These are phyloP conservation scores for Didymodactylos carnosus DNA, from an alignment of 2,888 invertebrate species.

Conservation along the genomic window DNA sequence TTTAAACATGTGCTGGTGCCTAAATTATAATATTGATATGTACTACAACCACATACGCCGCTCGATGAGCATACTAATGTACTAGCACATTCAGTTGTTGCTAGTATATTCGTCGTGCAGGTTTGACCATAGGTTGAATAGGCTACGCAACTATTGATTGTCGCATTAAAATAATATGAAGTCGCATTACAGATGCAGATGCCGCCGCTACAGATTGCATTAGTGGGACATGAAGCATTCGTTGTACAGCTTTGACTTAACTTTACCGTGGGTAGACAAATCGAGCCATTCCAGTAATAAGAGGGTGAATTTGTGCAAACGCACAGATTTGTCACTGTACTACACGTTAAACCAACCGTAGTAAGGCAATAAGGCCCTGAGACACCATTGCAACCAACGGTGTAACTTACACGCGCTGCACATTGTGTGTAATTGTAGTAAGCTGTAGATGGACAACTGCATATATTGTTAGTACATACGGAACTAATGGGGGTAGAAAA, in stretches of 20 bases:
- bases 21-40: not conserved
- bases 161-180: not conserved
- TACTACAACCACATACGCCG: not conserved
- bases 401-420: not conserved
- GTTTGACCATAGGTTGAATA: not conserved
- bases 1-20: not conserved
- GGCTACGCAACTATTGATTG: not conserved
- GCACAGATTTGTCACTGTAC: not conserved
- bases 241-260: not conserved
- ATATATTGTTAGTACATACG: not conserved
- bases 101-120: not conserved
- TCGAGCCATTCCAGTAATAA: not conserved
- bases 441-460: not conserved
- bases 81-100: not conserved
- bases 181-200: not conserved
- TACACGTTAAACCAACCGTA: not conserved
- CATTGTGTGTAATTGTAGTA: not conserved
- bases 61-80: not conserved
- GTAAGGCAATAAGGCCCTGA: not conserved
- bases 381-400: not conserved
- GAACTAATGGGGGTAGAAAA: not conserved
- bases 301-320: not conserved
- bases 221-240: not conserved
- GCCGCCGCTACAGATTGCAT: not conserved
- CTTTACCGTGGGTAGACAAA: not conserved